Conservation (phyloP, 2,113 vertebrate species). For the Ramphastos sulfuratus region DNA sequence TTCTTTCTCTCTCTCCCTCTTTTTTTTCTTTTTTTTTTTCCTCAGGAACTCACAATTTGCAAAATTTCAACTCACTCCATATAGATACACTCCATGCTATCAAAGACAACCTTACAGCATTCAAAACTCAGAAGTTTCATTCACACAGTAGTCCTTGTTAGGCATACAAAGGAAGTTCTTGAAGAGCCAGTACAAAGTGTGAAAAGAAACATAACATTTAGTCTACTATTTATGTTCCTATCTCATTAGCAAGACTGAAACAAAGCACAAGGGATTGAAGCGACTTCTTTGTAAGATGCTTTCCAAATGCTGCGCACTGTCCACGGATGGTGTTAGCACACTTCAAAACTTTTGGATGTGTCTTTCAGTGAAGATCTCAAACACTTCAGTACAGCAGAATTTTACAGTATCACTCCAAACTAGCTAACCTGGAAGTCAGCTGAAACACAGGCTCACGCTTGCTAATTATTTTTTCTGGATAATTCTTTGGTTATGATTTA, state of each 20-base stretch:
- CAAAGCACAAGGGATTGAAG: neutral
- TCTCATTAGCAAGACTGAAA: neutral
- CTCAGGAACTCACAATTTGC: neutral
- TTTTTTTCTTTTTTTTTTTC: neutral
- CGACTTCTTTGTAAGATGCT: neutral
- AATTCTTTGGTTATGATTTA: neutral
- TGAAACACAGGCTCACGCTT: neutral
- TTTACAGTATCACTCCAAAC: neutral
- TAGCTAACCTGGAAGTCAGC: neutral
- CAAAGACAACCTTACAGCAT: neutral
- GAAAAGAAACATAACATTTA: neutral
- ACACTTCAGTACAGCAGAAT: neutral
- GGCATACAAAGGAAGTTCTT: neutral
- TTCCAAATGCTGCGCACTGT: neutral
- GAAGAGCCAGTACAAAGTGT: neutral
- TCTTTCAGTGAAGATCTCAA: neutral
- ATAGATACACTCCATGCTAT: neutral
- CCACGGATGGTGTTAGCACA: neutral
- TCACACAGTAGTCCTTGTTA: neutral
- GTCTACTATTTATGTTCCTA: neutral
- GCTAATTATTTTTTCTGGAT: neutral
- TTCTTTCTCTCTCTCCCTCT: neutral
- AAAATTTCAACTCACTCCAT: neutral
- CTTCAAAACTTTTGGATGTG: rapidly evolving
- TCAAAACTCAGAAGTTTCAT: neutral